A percentile compares a stretch with the other conserved stretches of the same genome.
Conservation (phyloP, 2,888 invertebrate species). For the Cerceris ruficornis region DNA sequence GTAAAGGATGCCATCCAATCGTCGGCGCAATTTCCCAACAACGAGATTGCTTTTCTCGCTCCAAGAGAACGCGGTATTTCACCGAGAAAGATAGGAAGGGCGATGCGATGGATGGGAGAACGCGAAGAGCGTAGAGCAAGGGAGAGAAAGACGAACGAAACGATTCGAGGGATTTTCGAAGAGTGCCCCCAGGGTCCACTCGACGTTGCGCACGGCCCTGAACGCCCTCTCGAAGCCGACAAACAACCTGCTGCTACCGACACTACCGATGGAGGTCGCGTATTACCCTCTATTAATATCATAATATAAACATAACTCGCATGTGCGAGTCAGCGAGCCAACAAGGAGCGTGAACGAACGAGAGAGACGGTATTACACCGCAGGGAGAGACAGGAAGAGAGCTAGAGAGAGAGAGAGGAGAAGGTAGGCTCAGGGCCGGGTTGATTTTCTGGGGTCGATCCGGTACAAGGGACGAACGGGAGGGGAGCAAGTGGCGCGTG, state of each 20-base stretch:
- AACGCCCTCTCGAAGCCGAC: constrained; percentile 49
- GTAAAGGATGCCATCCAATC: constrained; percentile 44
- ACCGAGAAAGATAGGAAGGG: constrained; percentile 9
- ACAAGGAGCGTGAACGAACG: constrained; percentile 43
- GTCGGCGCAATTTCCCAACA: constrained; percentile 36
- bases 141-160: neutral
- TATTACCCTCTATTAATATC: constrained; percentile 80
- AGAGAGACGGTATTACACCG: constrained; percentile 47
- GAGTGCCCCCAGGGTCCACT: constrained; percentile 23
- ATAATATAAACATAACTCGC: constrained; percentile 80
- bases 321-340: constrained; percentile 65
- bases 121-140: neutral
- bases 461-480: constrained; percentile 47
- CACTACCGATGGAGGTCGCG: constrained; percentile 64
- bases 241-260: constrained; percentile 72
- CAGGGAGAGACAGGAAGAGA: constrained; percentile 45
- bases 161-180: constrained; percentile 4
- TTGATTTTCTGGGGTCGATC: constrained; percentile 68
- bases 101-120: neutral
- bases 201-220: constrained; percentile 44
- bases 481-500: constrained; percentile 79
- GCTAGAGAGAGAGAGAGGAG: constrained; percentile 35
- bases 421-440: constrained; percentile 51
- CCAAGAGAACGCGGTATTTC: constrained; percentile 13
- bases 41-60: constrained; percentile 36